Conservation (phyloP, 2,797 vertebrate genomes). For the Picus viridis region DNA sequence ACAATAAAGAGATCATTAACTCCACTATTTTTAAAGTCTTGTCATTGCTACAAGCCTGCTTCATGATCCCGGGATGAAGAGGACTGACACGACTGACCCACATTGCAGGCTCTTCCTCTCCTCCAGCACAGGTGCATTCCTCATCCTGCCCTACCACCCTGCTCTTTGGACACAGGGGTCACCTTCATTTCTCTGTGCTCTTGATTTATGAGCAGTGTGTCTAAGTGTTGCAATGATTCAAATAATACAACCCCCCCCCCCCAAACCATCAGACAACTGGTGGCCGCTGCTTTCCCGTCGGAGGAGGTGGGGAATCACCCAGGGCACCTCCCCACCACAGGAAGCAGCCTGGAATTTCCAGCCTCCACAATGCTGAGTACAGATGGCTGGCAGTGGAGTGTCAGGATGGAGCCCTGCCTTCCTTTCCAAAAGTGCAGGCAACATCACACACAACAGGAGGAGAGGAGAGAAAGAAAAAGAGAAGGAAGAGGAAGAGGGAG, state of each 20-base stretch:
- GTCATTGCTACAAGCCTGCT: not conserved
- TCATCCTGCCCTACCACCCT: constrained; percentile 22
- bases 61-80: not conserved
- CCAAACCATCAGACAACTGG: constrained; percentile 17
- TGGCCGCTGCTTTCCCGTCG: not conserved
- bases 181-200: constrained; percentile 44
- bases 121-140: constrained; percentile 46
- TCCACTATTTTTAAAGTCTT: not conserved
- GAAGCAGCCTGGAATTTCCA: not conserved
- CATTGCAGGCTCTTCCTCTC: not conserved
- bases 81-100: not conserved
- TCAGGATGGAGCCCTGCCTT: not conserved
- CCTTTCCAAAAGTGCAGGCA: not conserved
- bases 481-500: no score
- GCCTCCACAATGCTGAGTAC: not conserved
- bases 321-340: not conserved
- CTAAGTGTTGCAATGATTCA: constrained; percentile 48
- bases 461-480: not conserved
- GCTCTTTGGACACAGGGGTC: constrained; percentile 42
- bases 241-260: constrained; percentile 1
- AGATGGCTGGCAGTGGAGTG: not conserved
- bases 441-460: not conserved
- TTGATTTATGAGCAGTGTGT: constrained; percentile 41
- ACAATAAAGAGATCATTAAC: constrained; percentile 17
- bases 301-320: not conserved